A percentile compares a stretch with the other conserved stretches of the same genome.
Evolutionary conservation across 1,140 invertebrate genomes (phyloP).

Genomic region (Apis florea): DNA sequence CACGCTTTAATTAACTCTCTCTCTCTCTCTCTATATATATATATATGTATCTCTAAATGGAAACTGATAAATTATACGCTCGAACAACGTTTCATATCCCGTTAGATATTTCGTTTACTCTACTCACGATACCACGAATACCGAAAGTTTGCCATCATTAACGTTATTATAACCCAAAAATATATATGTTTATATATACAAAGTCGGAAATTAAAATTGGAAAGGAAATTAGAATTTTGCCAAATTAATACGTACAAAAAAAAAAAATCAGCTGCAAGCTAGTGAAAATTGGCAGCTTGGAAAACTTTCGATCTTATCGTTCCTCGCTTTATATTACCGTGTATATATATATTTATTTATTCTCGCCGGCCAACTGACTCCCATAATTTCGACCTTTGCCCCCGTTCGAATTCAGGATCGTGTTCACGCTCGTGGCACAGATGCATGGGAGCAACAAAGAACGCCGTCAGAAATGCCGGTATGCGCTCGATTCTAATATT

Average conservation of each 20-base stretch:
- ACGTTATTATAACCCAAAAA: no score
- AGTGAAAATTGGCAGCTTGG: no score
- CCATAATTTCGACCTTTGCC: conserved; percentile 39
- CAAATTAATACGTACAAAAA: no score
- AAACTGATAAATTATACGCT: neutral
- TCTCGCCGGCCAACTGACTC: neutral
- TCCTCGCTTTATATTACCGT: no score
- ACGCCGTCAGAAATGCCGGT: conserved; percentile 38
- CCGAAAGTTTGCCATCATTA: neutral
- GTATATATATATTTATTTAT: neutral
- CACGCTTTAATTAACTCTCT: conserved; percentile 5
- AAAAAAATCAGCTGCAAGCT: no score
- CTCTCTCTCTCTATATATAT: no score
- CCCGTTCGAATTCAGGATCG: conserved; percentile 17
- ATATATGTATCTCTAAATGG: neutral
- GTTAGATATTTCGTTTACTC: no score
- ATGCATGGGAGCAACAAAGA: conserved; percentile 52
- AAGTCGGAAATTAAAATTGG: no score
- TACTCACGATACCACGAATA: no score
- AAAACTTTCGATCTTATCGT: neutral
- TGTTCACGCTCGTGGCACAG: conserved; percentile 8
- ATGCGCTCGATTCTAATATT: conserved; percentile 63
- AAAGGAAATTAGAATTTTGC: no score
- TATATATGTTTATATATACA: no score
- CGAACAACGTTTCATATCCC: neutral